Conservation (phyloP, 2,888 invertebrate genomes). For the Xylota segnis region DNA sequence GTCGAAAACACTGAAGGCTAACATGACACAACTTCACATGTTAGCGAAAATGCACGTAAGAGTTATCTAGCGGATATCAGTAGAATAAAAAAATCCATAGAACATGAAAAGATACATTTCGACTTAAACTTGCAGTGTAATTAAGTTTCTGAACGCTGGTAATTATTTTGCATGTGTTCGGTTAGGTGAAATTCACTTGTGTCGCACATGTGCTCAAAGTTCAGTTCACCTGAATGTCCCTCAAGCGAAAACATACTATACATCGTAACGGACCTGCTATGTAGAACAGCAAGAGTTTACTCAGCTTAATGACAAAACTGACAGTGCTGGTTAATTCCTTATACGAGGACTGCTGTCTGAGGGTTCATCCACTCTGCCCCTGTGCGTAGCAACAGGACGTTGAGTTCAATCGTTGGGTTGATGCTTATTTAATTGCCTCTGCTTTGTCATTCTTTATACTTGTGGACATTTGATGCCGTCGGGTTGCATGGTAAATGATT, state of each 20-base stretch:
- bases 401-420: constrained; percentile 43
- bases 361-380: constrained; percentile 13
- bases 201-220: constrained; percentile 19
- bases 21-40: constrained; percentile 29
- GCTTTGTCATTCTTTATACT: constrained; percentile 26
- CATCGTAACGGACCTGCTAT: neutral
- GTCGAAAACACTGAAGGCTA: constrained; percentile 20
- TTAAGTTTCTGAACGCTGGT: constrained; percentile 26
- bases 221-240: constrained; percentile 18
- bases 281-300: constrained; percentile 19
- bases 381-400: constrained; percentile 15
- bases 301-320: constrained; percentile 35
- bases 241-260: neutral
- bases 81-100: neutral
- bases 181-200: constrained; percentile 16
- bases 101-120: constrained; percentile 18
- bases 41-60: constrained; percentile 12
- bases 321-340: constrained; percentile 7
- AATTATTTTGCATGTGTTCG: constrained; percentile 27
- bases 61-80: neutral
- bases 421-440: constrained; percentile 32
- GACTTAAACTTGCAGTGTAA: constrained; percentile 10
- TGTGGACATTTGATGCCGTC: constrained; percentile 26
- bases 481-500: constrained; percentile 45
- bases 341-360: neutral